Percentiles rank a stretch among this genome's conserved stretches.
Evolutionary conservation across 2,888 invertebrate genomes (phyloP).

Genomic region (Biston stratarius): DNA sequence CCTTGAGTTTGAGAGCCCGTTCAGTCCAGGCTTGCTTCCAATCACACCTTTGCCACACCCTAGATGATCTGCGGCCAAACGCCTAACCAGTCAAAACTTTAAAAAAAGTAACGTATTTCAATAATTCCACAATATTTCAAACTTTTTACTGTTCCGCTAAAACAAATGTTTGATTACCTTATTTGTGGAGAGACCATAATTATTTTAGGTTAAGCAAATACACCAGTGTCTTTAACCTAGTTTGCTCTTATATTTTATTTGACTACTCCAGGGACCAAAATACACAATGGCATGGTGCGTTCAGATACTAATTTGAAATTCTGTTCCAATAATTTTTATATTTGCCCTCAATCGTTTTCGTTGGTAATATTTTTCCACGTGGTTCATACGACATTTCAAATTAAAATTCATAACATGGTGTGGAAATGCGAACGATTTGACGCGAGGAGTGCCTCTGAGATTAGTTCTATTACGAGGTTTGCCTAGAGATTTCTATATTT

Average conservation of each 20-base stretch:
- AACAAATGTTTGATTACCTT: too few species aligned
- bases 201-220: neutral
- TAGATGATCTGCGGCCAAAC: too few species aligned
- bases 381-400: neutral
- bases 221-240: neutral
- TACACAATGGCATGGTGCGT: too few species aligned
- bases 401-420: constrained; percentile 17
- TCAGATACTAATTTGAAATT: neutral
- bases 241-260: neutral
- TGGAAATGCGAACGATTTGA: constrained; percentile 4
- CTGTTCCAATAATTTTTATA: neutral
- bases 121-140: too few species aligned
- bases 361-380: constrained; percentile 2
- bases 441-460: neutral
- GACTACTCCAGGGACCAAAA: neutral
- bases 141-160: too few species aligned
- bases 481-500: neutral
- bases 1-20: too few species aligned
- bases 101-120: too few species aligned
- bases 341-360: neutral
- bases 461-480: neutral
- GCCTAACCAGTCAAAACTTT: too few species aligned
- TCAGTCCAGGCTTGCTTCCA: too few species aligned
- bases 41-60: too few species aligned
- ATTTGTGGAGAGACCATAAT: too few species aligned